Percentiles rank a stretch among this genome's conserved stretches.
Conservation (phyloP, 2,888 invertebrate species). For the Sinohyriopsis cumingii region DNA sequence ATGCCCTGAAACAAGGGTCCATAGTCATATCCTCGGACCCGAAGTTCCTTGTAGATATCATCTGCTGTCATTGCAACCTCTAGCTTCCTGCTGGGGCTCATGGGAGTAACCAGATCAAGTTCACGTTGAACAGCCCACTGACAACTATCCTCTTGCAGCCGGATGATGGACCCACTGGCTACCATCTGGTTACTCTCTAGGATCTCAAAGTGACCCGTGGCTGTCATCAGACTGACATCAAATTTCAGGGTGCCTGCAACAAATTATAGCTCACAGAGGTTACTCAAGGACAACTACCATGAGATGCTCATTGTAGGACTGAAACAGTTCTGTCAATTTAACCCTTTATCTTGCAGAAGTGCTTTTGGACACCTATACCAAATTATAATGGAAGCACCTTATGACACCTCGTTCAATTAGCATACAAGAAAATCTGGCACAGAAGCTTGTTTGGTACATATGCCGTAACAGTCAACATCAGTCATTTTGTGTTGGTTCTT, state of each 20-base stretch:
- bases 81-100: conserved; percentile 19
- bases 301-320: not conserved
- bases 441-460: too few species aligned
- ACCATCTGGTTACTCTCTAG: conserved; percentile 88
- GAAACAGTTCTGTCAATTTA: not conserved
- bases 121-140: conserved; percentile 8
- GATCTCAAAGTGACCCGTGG: conserved; percentile 82
- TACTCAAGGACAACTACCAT: not conserved
- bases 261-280: conserved; percentile 2
- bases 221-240: conserved; percentile 63
- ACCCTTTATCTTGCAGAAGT: not conserved
- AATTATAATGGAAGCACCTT: too few species aligned
- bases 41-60: conserved; percentile 70
- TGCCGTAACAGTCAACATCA: too few species aligned
- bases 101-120: conserved; percentile 19
- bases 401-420: too few species aligned
- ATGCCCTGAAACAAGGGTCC: conserved; percentile 78
- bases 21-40: conserved; percentile 71
- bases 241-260: conserved; percentile 62
- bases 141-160: conserved; percentile 54
- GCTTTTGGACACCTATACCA: not conserved
- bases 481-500: too few species aligned
- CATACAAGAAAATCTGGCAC: too few species aligned
- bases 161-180: conserved; percentile 84
- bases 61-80: conserved; percentile 41